Evolutionary conservation across 2,113 vertebrate species (phyloP), one percentile per base, ranked within the genome.

Genomic region (Pan troglodytes): DNA sequence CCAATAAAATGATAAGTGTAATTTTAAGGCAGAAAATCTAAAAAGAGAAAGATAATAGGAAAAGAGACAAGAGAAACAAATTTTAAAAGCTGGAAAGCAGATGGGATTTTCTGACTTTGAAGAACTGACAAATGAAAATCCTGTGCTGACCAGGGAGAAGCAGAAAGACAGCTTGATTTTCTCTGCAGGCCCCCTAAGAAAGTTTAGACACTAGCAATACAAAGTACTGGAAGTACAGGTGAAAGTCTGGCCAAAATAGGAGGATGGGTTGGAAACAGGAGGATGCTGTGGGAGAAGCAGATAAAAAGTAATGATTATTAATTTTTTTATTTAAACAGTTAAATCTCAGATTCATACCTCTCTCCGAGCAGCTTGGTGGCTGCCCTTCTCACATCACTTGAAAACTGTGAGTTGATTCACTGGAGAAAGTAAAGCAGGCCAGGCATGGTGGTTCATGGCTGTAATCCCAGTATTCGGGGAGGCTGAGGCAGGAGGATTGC

Each of bases 61-160:
- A 95, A 93, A 57, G 23, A 95, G 27, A 95, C 32, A 94, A 93
- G 38, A 85, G 64, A 64, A 97, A 90, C n/a, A 96, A 79, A 84
- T 64, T 89, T 88, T 80, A 50, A 48, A 90, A 80, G 32, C 88
- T 95, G n/a, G 50, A 90, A 92, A 81, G 80, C 80, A 95, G 57
- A 90, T 90, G 72, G 85, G 14, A 76, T 85, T 92, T 93, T 96
- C 82, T 89, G 52, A 95, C 83, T 96, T 97, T 67, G 93, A 89
- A 97, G 61, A 94, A 88, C 32, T 91, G 52, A 95, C 85, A 43
- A 90, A 91, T 50, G 32, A 35, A n/a, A 97, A 88, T 73, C 59
- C 85, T 68, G 22, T n/a, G 50, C 52, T 94, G 81, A 96, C 52
- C 93, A 68, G 70, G n/a, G 40, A 9, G 5, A 96, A 93, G 75